Percentiles rank a stretch among this genome's conserved stretches.
These are phyloP conservation scores for Arrhopalites spinosus DNA, from an alignment of 2,888 invertebrate genomes.

Conservation along the genomic window DNA sequence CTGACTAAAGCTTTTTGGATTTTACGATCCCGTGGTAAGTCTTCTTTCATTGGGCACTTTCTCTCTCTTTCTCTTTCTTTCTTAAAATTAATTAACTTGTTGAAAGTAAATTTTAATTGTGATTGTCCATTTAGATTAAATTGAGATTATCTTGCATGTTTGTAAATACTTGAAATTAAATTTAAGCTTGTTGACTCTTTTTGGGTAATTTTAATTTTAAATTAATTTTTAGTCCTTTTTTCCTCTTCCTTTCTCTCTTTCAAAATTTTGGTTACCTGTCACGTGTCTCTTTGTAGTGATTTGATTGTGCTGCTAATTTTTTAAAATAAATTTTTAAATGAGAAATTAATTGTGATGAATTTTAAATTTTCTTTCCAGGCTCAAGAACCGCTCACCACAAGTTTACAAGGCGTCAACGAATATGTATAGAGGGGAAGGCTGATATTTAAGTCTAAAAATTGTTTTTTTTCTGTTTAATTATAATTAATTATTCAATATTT, in stretches of 20 bases:
- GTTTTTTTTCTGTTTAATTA: neutral
- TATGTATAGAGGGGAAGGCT: conserved; percentile 49
- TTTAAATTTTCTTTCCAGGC: conserved; percentile 67
- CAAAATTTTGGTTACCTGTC: too few relatives aligned
- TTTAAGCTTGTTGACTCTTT: neutral
- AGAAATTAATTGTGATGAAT: neutral
- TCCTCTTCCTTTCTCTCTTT: too few relatives aligned
- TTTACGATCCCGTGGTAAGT: conserved; percentile 53
- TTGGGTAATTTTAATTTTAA: too few relatives aligned
- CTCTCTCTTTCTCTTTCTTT: neutral
- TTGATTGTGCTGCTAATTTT: too few relatives aligned
- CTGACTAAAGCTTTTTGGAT: conserved; percentile 50
- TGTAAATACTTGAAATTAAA: neutral
- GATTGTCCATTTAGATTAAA: neutral
- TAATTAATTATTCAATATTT: neutral
- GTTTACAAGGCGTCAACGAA: conserved; percentile 51
- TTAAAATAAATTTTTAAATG: too few relatives aligned
- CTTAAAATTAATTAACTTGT: neutral
- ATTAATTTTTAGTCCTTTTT: too few relatives aligned
- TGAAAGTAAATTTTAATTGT: neutral
- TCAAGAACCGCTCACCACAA: conserved; percentile 76
- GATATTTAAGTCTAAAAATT: conserved; percentile 14
- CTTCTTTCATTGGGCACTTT: neutral
- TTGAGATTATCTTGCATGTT: neutral
- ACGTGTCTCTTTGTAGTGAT: too few relatives aligned